A percentile compares a stretch with the other conserved stretches of the same genome.
These are phyloP conservation scores for Drepana arcuata DNA, from an alignment of 1,140 invertebrate species.

Conservation along the genomic window DNA sequence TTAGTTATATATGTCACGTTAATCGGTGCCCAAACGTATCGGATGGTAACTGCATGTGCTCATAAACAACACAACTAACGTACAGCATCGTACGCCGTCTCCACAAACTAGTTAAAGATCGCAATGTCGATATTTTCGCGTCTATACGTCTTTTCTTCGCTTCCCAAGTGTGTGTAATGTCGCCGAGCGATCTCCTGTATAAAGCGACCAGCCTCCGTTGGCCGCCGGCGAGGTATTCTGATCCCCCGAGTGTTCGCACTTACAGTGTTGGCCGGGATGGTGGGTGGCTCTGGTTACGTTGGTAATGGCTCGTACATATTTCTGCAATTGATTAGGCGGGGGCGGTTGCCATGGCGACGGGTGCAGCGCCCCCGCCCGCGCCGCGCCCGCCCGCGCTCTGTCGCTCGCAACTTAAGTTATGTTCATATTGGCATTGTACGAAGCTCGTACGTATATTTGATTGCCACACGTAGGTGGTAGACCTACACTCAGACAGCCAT, in stretches of 20 bases:
- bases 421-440: no score
- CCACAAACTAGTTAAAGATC: slow-evolving; percentile 11
- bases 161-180: slow-evolving; percentile 47
- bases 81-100: no score
- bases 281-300: slow-evolving; percentile 15
- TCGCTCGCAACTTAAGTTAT: no score
- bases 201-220: slow-evolving; percentile 28
- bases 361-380: slow-evolving; percentile 14
- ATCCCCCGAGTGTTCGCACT: slow-evolving; percentile 3
- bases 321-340: slow-evolving; percentile 71
- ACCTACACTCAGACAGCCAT: no score
- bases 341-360: slow-evolving; percentile 62
- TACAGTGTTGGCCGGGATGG: slow-evolving; percentile 6
- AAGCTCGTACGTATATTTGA: no score
- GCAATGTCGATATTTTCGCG: slow-evolving; percentile 18
- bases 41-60: no score
- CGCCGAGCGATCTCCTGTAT: slow-evolving; percentile 27
- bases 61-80: no score
- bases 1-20: no score
- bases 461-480: no score
- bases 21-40: no score
- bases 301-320: slow-evolving; percentile 65
- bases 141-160: slow-evolving; percentile 50
- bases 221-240: slow-evolving; percentile 18
- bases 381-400: slow-evolving; percentile 7